A percentile compares a stretch with the other conserved stretches of the same genome.
Conservation (phyloP, 2,797 vertebrate genomes). For the Naso thynnoides region DNA sequence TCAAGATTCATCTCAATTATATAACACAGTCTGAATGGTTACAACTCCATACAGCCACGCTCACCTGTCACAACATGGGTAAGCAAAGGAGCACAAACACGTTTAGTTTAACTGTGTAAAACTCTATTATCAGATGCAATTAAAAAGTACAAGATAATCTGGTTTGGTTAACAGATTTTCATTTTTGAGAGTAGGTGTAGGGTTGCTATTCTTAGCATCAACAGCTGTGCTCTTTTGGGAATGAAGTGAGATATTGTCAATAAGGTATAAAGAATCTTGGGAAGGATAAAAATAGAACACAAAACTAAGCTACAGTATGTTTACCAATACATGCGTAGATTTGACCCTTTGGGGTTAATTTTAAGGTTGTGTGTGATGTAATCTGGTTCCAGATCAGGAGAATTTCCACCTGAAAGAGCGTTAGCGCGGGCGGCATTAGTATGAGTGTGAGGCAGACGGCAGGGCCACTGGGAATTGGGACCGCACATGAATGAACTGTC, state of each 20-base stretch:
- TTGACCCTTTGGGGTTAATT: constrained; percentile 38
- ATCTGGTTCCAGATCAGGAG: constrained; percentile 45
- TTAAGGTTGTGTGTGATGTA: constrained; percentile 46
- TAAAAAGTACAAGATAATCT: constrained; percentile 10
- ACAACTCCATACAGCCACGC: constrained; percentile 2
- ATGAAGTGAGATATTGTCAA: constrained; percentile 31
- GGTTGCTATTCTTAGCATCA: constrained; percentile 42
- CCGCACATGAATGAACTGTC: constrained; percentile 72
- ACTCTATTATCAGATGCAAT: constrained; percentile 11
- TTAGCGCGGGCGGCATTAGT: constrained; percentile 25
- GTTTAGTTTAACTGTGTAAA: constrained; percentile 19
- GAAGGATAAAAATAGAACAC: constrained; percentile 43
- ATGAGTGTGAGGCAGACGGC: constrained; percentile 58
- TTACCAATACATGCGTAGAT: constrained; percentile 35
- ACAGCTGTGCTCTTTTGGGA: constrained; percentile 51
- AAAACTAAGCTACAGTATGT: constrained; percentile 43
- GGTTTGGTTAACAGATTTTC: constrained; percentile 21
- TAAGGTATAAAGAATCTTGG: constrained; percentile 26
- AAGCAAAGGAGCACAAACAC: constrained; percentile 1
- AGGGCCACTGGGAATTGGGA: constrained; percentile 67
- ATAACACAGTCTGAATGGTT: constrained; percentile 29
- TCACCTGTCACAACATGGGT: constrained; percentile 16
- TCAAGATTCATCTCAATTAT: constrained; percentile 48
- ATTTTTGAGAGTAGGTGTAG: constrained; percentile 10
- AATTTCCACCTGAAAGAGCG: constrained; percentile 65